Percentiles rank a stretch among this genome's conserved stretches.
Conservation (phyloP, 2,888 invertebrate species). For the Kuschelorhynchus macadamiae region DNA sequence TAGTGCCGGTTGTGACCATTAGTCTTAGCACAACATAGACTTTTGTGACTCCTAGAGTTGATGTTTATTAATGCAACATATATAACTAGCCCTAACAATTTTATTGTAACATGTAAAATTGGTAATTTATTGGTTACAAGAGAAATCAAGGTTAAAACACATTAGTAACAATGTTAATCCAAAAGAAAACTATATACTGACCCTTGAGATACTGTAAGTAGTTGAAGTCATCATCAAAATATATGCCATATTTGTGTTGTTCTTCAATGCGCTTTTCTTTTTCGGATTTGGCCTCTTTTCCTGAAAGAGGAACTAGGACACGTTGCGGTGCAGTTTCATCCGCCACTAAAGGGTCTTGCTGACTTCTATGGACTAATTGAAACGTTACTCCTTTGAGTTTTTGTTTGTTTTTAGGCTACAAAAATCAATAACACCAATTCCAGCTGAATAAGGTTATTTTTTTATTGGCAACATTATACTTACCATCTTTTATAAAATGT, state of each 20-base stretch:
- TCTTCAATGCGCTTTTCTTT: conserved; percentile 75
- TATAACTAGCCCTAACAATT: no score
- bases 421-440: conserved; percentile 9
- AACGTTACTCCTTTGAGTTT: conserved; percentile 93
- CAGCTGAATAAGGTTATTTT: background rate
- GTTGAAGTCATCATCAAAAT: conserved; percentile 95
- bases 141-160: no score
- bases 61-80: no score
- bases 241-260: conserved; percentile 90
- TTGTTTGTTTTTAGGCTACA: conserved; percentile 78
- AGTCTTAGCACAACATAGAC: no score
- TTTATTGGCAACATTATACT: background rate
- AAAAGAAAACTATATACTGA: no score
- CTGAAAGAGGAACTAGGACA: conserved; percentile 79
- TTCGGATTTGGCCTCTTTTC: conserved; percentile 61
- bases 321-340: conserved; percentile 92
- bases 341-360: conserved; percentile 90
- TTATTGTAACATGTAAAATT: no score
- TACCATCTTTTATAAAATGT: background rate
- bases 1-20: no score
- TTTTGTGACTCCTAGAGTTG: no score
- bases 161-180: no score
- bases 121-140: no score
- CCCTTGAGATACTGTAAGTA: conserved; percentile 89
- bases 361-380: conserved; percentile 93